These are phyloP conservation scores for Otolemur crassicaudatus DNA, from an alignment of 2,797 vertebrate species.

Conservation along the genomic window DNA sequence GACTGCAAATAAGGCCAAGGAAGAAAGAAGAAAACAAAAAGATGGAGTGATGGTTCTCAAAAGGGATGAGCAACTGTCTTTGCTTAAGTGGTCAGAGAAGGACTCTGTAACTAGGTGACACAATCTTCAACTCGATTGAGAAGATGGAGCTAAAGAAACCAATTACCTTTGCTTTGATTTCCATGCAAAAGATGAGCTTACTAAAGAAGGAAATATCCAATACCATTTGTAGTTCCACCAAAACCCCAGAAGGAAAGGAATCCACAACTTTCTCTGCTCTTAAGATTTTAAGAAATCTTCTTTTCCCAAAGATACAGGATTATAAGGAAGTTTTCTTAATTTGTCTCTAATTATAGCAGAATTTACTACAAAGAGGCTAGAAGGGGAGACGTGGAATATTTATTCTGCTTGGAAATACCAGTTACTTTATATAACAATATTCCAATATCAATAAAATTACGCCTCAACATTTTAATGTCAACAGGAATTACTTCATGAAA, in stretches of 20 bases:
- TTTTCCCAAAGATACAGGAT: neutral
- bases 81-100: neutral
- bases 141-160: neutral
- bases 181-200: conserved; percentile 42
- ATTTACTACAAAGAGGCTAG: conserved; percentile 33
- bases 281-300: conserved; percentile 24
- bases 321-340: conserved; percentile 37
- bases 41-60: neutral
- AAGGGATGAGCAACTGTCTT: neutral
- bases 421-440: conserved; percentile 67
- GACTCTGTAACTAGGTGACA: conserved; percentile 40
- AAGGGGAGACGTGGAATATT: neutral
- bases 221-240: neutral
- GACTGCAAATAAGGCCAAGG: neutral
- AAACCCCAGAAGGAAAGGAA: neutral
- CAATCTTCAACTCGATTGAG: neutral
- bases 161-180: conserved; percentile 11
- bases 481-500: conserved; percentile 44
- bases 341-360: neutral
- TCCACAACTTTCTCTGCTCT: neutral
- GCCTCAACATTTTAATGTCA: conserved; percentile 59
- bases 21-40: neutral
- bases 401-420: conserved; percentile 7
- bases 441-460: conserved; percentile 60
- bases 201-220: neutral